Evolutionary conservation across 1,140 invertebrate species (phyloP).

Genomic region (Ceratitis capitata): DNA sequence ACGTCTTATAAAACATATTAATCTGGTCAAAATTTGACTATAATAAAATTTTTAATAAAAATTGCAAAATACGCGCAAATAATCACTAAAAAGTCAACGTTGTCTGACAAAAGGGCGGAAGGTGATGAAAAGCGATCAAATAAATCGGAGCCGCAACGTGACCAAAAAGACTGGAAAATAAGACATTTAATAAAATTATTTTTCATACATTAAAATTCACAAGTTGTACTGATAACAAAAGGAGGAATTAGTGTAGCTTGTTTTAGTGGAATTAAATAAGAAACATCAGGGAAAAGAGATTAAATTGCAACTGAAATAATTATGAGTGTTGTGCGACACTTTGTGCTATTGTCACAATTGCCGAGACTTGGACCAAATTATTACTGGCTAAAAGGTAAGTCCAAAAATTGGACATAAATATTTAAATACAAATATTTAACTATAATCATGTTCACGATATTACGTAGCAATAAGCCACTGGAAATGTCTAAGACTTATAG

Average conservation of each 20-base stretch:
- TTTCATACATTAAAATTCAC: neutral
- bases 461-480: too few relatives aligned
- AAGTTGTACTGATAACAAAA: neutral
- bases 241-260: too few relatives aligned
- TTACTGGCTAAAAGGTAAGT: conserved; percentile 59
- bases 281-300: too few relatives aligned
- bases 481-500: too few relatives aligned
- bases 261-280: too few relatives aligned
- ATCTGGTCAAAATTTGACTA: neutral
- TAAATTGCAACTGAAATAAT: conserved; percentile 35
- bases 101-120: neutral
- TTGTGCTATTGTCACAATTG: conserved; percentile 55
- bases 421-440: neutral
- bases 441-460: neutral
- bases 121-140: neutral
- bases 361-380: conserved; percentile 53
- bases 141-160: neutral
- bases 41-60: neutral
- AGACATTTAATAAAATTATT: neutral
- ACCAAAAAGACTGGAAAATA: neutral
- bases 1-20: conserved; percentile 26
- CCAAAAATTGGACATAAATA: neutral
- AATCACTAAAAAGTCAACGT: neutral
- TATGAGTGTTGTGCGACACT: conserved; percentile 62
- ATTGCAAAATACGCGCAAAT: neutral